A percentile compares a stretch with the other conserved stretches of the same genome.
phyloP scores from a whole-genome alignment of 2,797 vertebrate species.

The Vipera ursinii region DNA sequence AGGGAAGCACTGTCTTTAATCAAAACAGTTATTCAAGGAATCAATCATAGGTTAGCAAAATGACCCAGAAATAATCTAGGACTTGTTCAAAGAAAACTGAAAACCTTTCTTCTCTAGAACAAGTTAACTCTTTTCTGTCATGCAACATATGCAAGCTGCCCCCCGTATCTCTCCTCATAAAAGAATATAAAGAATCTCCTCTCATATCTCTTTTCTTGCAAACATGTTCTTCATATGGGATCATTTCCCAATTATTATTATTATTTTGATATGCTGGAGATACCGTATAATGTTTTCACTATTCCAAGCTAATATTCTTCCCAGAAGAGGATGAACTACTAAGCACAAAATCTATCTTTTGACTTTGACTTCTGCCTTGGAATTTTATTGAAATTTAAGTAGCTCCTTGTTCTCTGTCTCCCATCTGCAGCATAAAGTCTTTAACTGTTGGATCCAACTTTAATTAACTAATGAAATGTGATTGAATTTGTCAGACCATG shows the following conservation, averaged over 20 bases:
- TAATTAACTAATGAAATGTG: background rate
- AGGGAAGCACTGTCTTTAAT: constrained; percentile 29
- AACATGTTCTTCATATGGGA: background rate
- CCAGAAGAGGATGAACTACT: no score
- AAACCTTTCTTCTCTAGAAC: background rate
- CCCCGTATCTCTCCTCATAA: background rate
- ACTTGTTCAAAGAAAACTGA: constrained; percentile 10
- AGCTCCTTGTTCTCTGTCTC: background rate
- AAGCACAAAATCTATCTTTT: background rate
- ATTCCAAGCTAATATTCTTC: background rate
- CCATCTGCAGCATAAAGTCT: background rate
- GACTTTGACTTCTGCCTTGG: background rate
- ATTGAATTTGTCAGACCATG: background rate
- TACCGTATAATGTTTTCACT: background rate
- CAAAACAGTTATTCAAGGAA: constrained; percentile 46
- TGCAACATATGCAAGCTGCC: background rate
- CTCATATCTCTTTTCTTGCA: background rate
- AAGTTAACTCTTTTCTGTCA: background rate
- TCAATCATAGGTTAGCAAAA: constrained; percentile 38
- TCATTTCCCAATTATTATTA: background rate
- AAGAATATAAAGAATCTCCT: background rate
- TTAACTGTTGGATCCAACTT: background rate
- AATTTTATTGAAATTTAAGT: background rate
- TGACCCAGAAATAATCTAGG: background rate
- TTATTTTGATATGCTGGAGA: background rate